Conservation (phyloP, 2,888 invertebrate genomes). For the Syrphus vitripennis region DNA sequence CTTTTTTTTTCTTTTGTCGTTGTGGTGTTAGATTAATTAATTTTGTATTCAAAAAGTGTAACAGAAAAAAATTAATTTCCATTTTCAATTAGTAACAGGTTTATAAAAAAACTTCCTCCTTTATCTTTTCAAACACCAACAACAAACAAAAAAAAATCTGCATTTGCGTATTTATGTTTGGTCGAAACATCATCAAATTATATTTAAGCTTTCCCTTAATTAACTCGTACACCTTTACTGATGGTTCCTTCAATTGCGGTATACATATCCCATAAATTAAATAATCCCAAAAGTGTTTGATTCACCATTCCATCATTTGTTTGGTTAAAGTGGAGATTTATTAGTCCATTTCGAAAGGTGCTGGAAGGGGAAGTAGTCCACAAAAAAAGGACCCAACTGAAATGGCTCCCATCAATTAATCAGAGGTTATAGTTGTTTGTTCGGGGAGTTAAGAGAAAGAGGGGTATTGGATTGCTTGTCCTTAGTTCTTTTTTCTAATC, state of each 20-base stretch:
- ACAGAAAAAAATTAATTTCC: background rate
- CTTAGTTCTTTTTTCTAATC: background rate
- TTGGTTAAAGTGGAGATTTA: constrained; percentile 42
- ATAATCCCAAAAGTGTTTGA: constrained; percentile 53
- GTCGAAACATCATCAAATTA: background rate
- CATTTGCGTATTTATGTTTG: background rate
- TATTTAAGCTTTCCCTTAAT: constrained; percentile 18
- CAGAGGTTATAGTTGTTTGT: constrained; percentile 37
- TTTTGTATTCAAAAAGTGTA: background rate
- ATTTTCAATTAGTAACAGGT: background rate
- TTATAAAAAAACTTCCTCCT: background rate
- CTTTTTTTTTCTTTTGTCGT: background rate
- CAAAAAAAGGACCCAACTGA: constrained; percentile 9
- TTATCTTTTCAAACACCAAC: background rate
- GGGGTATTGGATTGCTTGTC: background rate
- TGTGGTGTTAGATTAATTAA: background rate
- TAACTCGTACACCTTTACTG: constrained; percentile 33
- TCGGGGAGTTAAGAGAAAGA: background rate
- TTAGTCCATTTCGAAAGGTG: constrained; percentile 47
- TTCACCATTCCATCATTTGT: constrained; percentile 57
- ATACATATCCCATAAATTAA: constrained; percentile 54
- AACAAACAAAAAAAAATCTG: background rate
- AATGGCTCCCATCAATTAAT: constrained; percentile 59
- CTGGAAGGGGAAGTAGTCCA: background rate
- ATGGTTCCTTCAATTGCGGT: constrained; percentile 49